These are phyloP conservation scores for Spermophilus dauricus DNA, from an alignment of 2,113 vertebrate genomes.

Conservation along the genomic window DNA sequence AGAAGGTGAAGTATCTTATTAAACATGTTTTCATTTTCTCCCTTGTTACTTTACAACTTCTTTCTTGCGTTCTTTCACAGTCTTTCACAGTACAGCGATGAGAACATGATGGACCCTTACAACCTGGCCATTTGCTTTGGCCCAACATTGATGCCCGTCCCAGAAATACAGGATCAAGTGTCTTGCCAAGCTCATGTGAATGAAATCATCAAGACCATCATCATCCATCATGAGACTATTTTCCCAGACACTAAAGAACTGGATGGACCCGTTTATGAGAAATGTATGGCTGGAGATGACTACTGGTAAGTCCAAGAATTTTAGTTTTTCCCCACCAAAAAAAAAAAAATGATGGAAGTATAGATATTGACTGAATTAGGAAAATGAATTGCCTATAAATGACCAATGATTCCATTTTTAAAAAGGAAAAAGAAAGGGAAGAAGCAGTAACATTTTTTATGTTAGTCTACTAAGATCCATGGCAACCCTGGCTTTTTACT, in stretches of 20 bases:
- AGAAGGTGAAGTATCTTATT: conserved; percentile 30
- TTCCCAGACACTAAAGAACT: conserved; percentile 98
- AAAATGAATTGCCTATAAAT: not conserved
- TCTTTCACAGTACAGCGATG: conserved; percentile 98
- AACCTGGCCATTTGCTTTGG: conserved; percentile 99
- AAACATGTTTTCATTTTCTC: not conserved
- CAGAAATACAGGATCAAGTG: conserved; percentile 97
- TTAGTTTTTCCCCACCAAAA: not conserved
- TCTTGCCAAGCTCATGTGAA: conserved; percentile 99
- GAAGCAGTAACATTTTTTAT: not conserved
- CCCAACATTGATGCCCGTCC: conserved; percentile 98
- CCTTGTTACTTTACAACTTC: conserved; percentile 1
- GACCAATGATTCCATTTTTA: not conserved
- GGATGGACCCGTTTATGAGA: conserved; percentile 98
- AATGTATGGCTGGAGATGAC: conserved; percentile 98
- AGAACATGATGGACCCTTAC: conserved; percentile 99
- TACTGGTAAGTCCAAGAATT: conserved; percentile 93
- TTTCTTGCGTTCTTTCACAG: conserved; percentile 85
- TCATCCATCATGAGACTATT: conserved; percentile 98
- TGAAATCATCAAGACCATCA: conserved; percentile 98
- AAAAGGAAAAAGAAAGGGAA: not conserved
- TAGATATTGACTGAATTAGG: not conserved
- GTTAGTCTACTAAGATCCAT: not conserved
- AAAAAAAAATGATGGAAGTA: not conserved
- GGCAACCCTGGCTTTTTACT: not conserved